Evolutionary conservation across 2,797 vertebrate species (phyloP), one percentile per base, ranked within the genome.

Genomic region (Vespertilio murinus): DNA sequence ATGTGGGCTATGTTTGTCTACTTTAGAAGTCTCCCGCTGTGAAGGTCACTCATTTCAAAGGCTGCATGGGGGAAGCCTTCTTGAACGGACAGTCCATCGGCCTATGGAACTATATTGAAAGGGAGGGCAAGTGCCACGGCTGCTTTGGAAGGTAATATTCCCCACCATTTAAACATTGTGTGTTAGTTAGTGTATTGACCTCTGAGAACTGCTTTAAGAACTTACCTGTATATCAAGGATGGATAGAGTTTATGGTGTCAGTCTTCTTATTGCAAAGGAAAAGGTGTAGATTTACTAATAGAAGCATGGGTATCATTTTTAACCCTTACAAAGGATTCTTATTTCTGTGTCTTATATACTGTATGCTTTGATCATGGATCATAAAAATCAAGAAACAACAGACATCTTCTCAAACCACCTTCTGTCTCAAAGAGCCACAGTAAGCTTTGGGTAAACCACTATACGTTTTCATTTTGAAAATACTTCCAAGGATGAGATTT

Each of bases 51-150:
- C 97, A 98, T 94, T 99, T 99, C 92, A 98, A 98, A 97, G 99
- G 99, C 13, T 99, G 99, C 93, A 96, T 99, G 94, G 99, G 99
- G 7, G 99, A 99, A 75, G 98, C 98, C 0, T 98, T 97, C 0
- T 96, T 99, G 71, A 99, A 99, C 3, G 99, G 99, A 88, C 99
- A 97, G 91, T 98, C 98, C 42, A 95, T 99, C 0, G 99, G 99
- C 6, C 98, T 99, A 73, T 99, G 99, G 99, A 99, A 99, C 97
- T 99, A 99, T 8, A 1, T 98, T 6, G 98, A 98, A 92, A 98
- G 99, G 92, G 98, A 99, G 88, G 99, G 99, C 25, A 96, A 94
- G 9, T 99, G 99, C 93, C 98, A 93, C 22, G 99, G 99, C 93
- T 99, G 99, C 96, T 99, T 99, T 92, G 99, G 98, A 98, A 99